A percentile compares a stretch with the other conserved stretches of the same genome.
phyloP scores from a whole-genome alignment of 2,113 vertebrate species.

The Oncorhynchus mykiss region DNA sequence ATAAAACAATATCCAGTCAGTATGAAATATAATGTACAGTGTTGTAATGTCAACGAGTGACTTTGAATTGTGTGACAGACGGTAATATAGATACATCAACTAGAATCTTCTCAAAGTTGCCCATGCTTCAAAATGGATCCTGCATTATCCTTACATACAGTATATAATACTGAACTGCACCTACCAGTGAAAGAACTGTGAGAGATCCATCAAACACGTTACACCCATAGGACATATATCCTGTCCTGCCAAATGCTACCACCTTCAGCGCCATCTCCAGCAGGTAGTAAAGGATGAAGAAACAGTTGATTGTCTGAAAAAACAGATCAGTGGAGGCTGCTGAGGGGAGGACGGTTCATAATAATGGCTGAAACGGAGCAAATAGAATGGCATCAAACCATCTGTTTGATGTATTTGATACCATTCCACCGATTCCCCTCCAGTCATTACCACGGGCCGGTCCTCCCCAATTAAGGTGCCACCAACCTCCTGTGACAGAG shows the following conservation, averaged over 20 bases:
- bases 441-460: too few relatives aligned
- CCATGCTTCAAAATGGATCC: background rate
- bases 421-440: too few relatives aligned
- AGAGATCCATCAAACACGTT: constrained; percentile 5
- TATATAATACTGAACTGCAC: background rate
- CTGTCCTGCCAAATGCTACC: background rate
- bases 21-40: background rate
- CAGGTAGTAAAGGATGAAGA: constrained; percentile 2
- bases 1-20: background rate
- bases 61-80: background rate
- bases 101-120: too few relatives aligned
- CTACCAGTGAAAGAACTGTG: background rate
- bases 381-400: too few relatives aligned
- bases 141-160: background rate
- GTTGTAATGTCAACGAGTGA: background rate
- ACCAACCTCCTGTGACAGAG: background rate
- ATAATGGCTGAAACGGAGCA: too few relatives aligned
- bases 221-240: background rate
- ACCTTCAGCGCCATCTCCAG: constrained; percentile 3
- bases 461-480: too few relatives aligned
- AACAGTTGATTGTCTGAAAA: constrained; percentile 11
- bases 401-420: too few relatives aligned
- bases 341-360: too few relatives aligned
- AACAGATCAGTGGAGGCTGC: background rate
- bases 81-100: background rate